phyloP scores from a whole-genome alignment of 2,113 vertebrate genomes.

The Salvelinus alpinus region DNA sequence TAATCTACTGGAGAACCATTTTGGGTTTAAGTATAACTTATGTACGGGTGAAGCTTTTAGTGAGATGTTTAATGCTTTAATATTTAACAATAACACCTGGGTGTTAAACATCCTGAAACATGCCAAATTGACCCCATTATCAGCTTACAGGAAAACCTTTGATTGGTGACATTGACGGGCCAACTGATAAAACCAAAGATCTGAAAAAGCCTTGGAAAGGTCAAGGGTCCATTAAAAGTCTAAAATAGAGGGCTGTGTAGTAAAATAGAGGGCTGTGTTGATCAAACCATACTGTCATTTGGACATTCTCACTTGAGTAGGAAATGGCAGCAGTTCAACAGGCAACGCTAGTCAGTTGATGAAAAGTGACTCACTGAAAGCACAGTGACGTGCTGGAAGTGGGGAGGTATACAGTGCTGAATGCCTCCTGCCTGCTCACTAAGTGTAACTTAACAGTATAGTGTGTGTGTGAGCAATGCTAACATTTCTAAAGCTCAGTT shows the following conservation, averaged over 20 bases:
- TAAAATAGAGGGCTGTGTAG: neutral
- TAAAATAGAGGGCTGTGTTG: neutral
- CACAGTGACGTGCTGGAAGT: neutral
- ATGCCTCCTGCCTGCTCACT: neutral
- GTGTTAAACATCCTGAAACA: neutral
- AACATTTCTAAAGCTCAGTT: conserved; percentile 39
- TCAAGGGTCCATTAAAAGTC: neutral
- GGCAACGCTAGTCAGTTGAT: too few species aligned
- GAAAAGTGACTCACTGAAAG: neutral
- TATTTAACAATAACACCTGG: too few species aligned
- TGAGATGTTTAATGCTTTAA: too few species aligned
- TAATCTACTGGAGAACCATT: too few species aligned
- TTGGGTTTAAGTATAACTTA: too few species aligned
- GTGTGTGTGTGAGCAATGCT: neutral
- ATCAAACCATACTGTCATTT: neutral
- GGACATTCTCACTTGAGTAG: neutral
- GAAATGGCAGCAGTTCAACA: neutral
- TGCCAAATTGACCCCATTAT: neutral
- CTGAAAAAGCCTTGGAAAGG: neutral
- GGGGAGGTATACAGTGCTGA: neutral
- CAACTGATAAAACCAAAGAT: neutral
- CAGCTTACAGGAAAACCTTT: neutral
- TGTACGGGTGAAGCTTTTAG: too few species aligned
- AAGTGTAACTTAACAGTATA: conserved; percentile 9
- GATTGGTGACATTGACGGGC: neutral